Evolutionary conservation across 1,140 invertebrate species (phyloP), one percentile per base, ranked within the genome.

Genomic region (Caerostris darwini): DNA sequence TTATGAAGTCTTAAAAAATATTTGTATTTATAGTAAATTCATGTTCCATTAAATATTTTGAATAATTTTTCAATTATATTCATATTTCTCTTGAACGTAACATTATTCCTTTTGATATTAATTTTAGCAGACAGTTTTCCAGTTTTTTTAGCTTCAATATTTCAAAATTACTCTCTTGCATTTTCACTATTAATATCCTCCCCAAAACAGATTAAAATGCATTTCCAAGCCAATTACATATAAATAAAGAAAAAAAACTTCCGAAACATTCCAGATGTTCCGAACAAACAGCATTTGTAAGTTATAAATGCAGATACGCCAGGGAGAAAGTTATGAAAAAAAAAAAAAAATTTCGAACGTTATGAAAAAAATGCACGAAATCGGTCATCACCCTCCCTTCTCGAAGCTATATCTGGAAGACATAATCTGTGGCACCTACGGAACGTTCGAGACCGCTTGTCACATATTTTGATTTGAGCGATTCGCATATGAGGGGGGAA

Each of bases 391-490:
- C 71, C 71, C 71, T 77, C 71, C 8, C 5, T 12, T 5, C 8
- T 10, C 19, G 34, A 50, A 50, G 50, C 71, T 77, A 77, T 53
- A 77, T 77, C n/a, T 5, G n/a, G 61, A 67, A 34, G 34, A 34
- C 34, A 34, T 34, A 34, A 34, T 34, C 34, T 34, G 34, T 34
- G 34, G 34, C 34, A 34, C 34, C 34, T 34, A n/a, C 71, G 34
- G 71, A 77, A 50, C 53, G 19, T 34, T 7, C 19, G 34, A 10
- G 71, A 50, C 71, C 71, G 53, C 71, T 34, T 77, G 71, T 77
- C 71, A 77, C 71, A 77, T 77, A 77, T 77, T 77, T 77, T 77
- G 71, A 77, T 50, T 77, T 50, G 8, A 77, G 34, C 71, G 53
- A 34, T 77, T 77, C 50, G 3, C 8, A 12, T 50, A 5, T 19